A percentile compares a stretch with the other conserved stretches of the same genome.
Evolutionary conservation across 2,888 invertebrate genomes (phyloP).

Genomic region (Amiota minor): DNA sequence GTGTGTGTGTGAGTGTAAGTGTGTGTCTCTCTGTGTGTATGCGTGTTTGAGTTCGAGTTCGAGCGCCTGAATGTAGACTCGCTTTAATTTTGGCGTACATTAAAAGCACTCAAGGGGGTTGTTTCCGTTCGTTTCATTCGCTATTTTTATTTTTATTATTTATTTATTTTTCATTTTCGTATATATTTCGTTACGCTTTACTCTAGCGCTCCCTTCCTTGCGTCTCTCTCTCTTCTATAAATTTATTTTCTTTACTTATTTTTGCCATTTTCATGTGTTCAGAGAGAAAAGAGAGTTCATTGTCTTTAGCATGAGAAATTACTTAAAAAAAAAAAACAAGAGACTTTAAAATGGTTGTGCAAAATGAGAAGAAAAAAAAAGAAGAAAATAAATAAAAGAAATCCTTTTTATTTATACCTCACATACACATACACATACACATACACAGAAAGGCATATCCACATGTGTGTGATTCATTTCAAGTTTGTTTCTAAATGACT

Average conservation of each 20-base stretch:
- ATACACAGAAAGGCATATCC: too few relatives aligned
- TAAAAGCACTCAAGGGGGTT: constrained; percentile 68
- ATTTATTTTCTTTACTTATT: neutral
- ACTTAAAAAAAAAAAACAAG: constrained; percentile 42
- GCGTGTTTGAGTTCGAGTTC: constrained; percentile 21
- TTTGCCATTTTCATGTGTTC: neutral
- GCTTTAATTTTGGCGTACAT: constrained; percentile 70
- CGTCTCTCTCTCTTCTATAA: neutral
- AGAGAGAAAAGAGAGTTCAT: neutral
- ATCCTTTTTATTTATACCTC: too few relatives aligned
- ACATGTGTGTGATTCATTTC: too few relatives aligned
- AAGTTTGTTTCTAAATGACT: too few relatives aligned
- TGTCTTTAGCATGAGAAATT: constrained; percentile 30
- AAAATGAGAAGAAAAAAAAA: too few relatives aligned
- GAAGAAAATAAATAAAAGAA: too few relatives aligned
- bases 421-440: too few relatives aligned
- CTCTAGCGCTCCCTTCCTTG: too few relatives aligned
- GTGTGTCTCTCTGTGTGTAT: constrained; percentile 14
- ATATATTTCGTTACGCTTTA: too few relatives aligned
- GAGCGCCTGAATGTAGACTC: constrained; percentile 45
- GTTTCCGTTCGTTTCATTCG: constrained; percentile 50
- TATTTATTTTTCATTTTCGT: constrained; percentile 22
- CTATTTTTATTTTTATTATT: constrained; percentile 28
- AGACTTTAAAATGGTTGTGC: too few relatives aligned
- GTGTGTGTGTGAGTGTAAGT: constrained; percentile 39